Conservation (phyloP, 92 coral and sea anemone species). For the Galaxea fascicularis region DNA sequence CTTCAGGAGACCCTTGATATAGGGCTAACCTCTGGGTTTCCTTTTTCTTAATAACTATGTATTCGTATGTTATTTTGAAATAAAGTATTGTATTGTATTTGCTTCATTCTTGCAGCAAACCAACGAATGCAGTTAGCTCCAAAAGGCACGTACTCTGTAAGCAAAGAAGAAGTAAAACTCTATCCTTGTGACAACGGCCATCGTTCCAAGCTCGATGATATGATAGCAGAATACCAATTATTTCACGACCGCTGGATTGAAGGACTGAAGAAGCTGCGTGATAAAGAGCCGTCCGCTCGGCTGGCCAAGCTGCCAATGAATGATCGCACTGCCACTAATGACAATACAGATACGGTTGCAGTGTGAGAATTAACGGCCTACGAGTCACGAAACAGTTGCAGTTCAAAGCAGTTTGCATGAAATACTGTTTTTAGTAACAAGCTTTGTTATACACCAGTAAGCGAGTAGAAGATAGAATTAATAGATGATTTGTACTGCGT, state of each 20-base stretch:
- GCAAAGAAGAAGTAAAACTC: slow-evolving; percentile 78
- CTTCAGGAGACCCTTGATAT: too few species aligned
- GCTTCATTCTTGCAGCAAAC: slow-evolving; percentile 49
- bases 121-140: slow-evolving; percentile 74
- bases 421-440: not conserved
- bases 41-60: too few species aligned
- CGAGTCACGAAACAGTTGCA: not conserved
- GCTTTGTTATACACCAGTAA: too few species aligned
- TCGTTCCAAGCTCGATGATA: slow-evolving; percentile 69
- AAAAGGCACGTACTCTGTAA: slow-evolving; percentile 53
- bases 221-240: slow-evolving; percentile 81
- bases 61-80: too few species aligned
- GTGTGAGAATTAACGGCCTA: slow-evolving; percentile 6
- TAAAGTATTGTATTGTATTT: too few species aligned
- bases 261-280: slow-evolving; percentile 74
- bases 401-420: not conserved
- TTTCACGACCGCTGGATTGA: slow-evolving; percentile 92
- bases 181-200: slow-evolving; percentile 71
- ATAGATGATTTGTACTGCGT: too few species aligned
- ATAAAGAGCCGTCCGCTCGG: slow-evolving; percentile 42
- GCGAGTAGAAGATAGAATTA: too few species aligned
- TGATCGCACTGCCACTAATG: slow-evolving; percentile 24
- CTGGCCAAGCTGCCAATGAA: not conserved
- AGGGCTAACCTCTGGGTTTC: too few species aligned
- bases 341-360: slow-evolving; percentile 21